phyloP scores from a whole-genome alignment of 2,113 vertebrate species.

The Oenanthe melanoleuca region DNA sequence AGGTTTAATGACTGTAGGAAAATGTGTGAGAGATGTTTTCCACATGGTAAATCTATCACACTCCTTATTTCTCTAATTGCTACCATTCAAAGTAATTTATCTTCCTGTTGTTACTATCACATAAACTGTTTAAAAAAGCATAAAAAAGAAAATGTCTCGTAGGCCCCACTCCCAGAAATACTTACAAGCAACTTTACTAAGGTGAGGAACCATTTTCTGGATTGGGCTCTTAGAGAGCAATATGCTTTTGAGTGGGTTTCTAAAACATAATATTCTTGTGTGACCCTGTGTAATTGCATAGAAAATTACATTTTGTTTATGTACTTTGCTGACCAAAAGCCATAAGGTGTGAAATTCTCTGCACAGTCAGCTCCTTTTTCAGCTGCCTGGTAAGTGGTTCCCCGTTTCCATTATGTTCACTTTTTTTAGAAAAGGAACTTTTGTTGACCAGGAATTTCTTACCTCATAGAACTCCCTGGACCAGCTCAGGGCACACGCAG shows the following conservation, averaged over 20 bases:
- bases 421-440: slow-evolving; percentile 72
- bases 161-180: slow-evolving; percentile 37
- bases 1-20: slow-evolving; percentile 52
- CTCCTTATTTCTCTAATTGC: slow-evolving; percentile 65
- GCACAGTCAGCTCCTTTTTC: slow-evolving; percentile 60
- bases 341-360: slow-evolving; percentile 61
- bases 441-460: slow-evolving; percentile 67
- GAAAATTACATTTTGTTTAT: slow-evolving; percentile 64
- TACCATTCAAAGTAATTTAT: slow-evolving; percentile 69
- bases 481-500: slow-evolving; percentile 56
- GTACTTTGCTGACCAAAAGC: slow-evolving; percentile 54
- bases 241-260: slow-evolving; percentile 58
- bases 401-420: slow-evolving; percentile 64
- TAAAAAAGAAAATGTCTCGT: slow-evolving; percentile 55
- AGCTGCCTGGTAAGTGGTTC: slow-evolving; percentile 59
- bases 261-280: slow-evolving; percentile 69
- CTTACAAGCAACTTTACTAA: not conserved
- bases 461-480: slow-evolving; percentile 64
- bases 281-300: slow-evolving; percentile 64
- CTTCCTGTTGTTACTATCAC: slow-evolving; percentile 67
- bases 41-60: slow-evolving; percentile 68
- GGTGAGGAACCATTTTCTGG: slow-evolving; percentile 39
- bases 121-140: slow-evolving; percentile 71
- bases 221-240: slow-evolving; percentile 45
- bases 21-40: slow-evolving; percentile 67